Evolutionary conservation across 2,888 invertebrate species (phyloP), one percentile per base, ranked within the genome.

Genomic region (Tachystola acroxantha): DNA sequence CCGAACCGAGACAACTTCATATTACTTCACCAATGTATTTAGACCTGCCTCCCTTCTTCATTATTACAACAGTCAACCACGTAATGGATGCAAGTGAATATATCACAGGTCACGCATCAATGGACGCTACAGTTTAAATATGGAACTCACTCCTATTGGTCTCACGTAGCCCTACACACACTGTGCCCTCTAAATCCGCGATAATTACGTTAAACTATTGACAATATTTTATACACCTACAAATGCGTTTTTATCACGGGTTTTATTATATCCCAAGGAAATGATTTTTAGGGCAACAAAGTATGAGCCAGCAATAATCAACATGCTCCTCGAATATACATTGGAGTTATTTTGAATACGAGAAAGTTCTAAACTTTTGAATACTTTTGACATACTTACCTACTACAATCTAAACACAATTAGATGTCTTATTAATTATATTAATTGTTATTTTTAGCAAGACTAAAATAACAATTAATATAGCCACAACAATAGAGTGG

Each of bases 1-100:
- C 70, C 64, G 48, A 67, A 67, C 70, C 74, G 62, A 80, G 72
- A 84, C 81, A 76, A 80, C 82, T 84, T 78, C 71, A 82, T 86
- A 80, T 58, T 58, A 67, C 45, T 50, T 55, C 46, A 57, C 80
- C 71, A 73, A 16, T 45, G 13, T 57, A 59, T 43, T 26, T 16
- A 38, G 70, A 67, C 38, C 74, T 53, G 12, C 52, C 54, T 48
- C 48, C 36, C 50, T 41, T 48, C 50, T 50, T 36, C 42, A 31
- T 5, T 32, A 7, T 27, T 32, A 30, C 20, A 36, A 48, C 46
- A 38, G 7, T 41, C 42, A 41, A 45, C 44, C 19, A 34, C 31
- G 44, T 34, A 29, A 20, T 12, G 10, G 22, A 32, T 14, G 33
- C 32, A 40, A 51, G 43, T 52, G 36, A 48, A 58, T 60, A 60